Base-by-base conservation (phyloP, 2,888 invertebrate genomes). In the Tetrapedia diversipes region DNA sequence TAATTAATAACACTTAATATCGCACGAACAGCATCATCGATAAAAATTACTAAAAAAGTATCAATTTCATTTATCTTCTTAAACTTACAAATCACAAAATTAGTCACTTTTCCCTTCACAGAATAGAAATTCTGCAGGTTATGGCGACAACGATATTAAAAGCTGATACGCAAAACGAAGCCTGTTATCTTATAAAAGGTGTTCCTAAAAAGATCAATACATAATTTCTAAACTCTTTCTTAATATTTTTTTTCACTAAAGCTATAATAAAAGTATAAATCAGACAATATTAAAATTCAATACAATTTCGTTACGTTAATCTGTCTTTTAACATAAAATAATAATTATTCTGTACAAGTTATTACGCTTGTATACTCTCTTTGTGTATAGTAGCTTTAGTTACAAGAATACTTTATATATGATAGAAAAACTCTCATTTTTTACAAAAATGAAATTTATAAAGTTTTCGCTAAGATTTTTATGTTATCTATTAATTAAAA, bases 121-220 rank as follows among this genome's bases (percentile, higher is more conserved):
- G 6, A 11, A 19, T 6, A 56, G 11, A 24, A 45, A 10, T 29
- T 24, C 41, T 14, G 14, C 32, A 79, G 79, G 79, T 79, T 79
- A 79, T 22, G 45, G 27, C 54, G 66, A 72, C 72, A 64, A 53
- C 63, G 67, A 65, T 56, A 70, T 63, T 59, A 66, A 76, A 67
- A 61, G 43, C 56, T n/a, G 60, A 70, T 29, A 22, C 34, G 27
- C 22, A 14, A 34, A 56, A 34, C 24, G 0, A 8, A 24, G 16
- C 27, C 1, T 14, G 32, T 32, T 11, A 14, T n/a, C n/a, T n/a
- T 4, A 10, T 10, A 4, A 34, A 4, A 32, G 14, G 63, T 34
- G 69, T 73, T 75, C 66, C n/a, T 6, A 60, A 75, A 73, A 24
- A 4, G 3, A 32, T 8, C 27, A 11, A n/a, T 11, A 49, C 34